These are phyloP conservation scores for Phalera bucephala DNA, from an alignment of 2,888 invertebrate genomes.

Conservation along the genomic window DNA sequence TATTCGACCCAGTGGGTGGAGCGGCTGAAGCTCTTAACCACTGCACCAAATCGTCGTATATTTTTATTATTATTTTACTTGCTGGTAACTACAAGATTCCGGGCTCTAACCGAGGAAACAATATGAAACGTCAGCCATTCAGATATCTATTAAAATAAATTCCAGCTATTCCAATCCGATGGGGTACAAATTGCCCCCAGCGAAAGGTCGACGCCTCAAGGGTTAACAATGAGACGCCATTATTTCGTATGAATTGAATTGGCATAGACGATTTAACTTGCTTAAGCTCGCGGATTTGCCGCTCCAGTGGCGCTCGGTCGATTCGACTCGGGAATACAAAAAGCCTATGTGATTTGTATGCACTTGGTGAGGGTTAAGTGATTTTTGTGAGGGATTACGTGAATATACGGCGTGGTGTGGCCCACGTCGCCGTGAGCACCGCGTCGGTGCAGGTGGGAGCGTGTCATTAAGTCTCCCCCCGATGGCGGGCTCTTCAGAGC, in stretches of 20 bases:
- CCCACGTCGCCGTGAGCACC: no score
- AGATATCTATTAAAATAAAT: conserved; percentile 33
- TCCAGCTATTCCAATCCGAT: conserved; percentile 25
- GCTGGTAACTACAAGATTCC: no score
- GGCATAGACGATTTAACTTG: conserved; percentile 61
- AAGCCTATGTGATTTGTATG: conserved; percentile 43
- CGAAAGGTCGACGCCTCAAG: conserved; percentile 34
- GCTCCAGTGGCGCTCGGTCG: conserved; percentile 35
- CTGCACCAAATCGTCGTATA: no score
- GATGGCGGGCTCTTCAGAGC: no score
- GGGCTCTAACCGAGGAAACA: no score
- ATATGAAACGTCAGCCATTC: no score
- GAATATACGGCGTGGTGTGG: no score
- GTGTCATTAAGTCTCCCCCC: no score
- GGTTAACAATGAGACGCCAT: conserved; percentile 54
- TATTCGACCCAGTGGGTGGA: no score
- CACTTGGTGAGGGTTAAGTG: conserved; percentile 35
- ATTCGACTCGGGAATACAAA: conserved; percentile 37
- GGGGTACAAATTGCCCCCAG: conserved; percentile 34
- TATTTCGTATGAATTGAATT: conserved; percentile 62
- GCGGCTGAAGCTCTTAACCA: no score
- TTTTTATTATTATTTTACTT: no score
- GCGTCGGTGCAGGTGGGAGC: no score
- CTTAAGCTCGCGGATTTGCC: conserved; percentile 52
- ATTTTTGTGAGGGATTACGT: conserved; percentile 36